Conservation (phyloP, 1,140 invertebrate species). For the Whitmania pigra region DNA sequence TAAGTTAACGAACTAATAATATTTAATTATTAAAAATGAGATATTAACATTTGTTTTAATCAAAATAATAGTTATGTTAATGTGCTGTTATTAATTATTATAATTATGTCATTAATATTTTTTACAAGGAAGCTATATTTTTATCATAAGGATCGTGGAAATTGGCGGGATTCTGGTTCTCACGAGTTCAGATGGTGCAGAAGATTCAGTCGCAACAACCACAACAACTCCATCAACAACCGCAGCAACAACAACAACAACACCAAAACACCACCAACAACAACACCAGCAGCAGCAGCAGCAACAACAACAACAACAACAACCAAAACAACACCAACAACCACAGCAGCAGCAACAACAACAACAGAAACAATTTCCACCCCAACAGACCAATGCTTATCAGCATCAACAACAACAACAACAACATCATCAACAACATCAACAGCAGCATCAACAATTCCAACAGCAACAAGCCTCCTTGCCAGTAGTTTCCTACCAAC, state of each 20-base stretch:
- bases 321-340: background rate
- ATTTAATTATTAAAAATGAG: too few species aligned
- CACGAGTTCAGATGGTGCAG: background rate
- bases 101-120: too few species aligned
- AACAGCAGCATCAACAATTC: too few species aligned
- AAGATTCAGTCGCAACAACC: background rate
- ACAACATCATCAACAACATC: background rate
- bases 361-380: background rate
- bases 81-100: too few species aligned
- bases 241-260: background rate
- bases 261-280: background rate
- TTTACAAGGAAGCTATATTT: too few species aligned
- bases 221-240: background rate
- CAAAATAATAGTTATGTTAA: too few species aligned
- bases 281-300: background rate
- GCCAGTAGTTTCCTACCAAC: too few species aligned
- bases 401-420: background rate
- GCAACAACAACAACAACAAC: conserved; percentile 4
- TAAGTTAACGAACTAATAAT: too few species aligned
- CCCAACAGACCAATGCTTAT: too few species aligned
- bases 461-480: background rate
- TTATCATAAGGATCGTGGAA: too few species aligned
- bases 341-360: background rate
- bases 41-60: too few species aligned
- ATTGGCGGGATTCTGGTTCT: too few species aligned